phyloP scores from a whole-genome alignment of 2,797 vertebrate genomes.

The Tachyglossus aculeatus region DNA sequence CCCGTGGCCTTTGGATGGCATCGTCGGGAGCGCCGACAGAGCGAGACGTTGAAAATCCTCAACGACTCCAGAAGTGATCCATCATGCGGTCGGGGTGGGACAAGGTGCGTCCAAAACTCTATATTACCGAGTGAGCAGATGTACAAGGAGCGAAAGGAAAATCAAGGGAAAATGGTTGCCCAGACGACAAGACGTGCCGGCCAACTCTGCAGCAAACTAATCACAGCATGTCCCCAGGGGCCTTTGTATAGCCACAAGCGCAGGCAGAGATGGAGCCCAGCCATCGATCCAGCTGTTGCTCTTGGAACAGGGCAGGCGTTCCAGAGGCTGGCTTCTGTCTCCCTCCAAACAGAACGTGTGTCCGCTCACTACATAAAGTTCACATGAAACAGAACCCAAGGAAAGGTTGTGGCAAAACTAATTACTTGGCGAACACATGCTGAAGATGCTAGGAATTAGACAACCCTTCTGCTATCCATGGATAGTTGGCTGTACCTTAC shows the following conservation, averaged over 20 bases:
- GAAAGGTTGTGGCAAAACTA: conserved; percentile 71
- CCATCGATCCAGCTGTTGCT: conserved; percentile 74
- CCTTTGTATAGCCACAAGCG: conserved; percentile 55
- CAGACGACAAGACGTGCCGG: conserved; percentile 52
- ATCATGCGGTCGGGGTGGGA: too few relatives aligned
- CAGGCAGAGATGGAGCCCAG: conserved; percentile 53
- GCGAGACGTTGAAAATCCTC: too few relatives aligned
- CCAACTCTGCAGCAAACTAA: conserved; percentile 54
- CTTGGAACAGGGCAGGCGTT: conserved; percentile 52
- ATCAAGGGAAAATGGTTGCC: conserved; percentile 49
- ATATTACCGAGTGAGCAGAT: conserved; percentile 34
- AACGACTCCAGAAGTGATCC: too few relatives aligned
- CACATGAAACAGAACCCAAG: conserved; percentile 59
- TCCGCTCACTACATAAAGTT: conserved; percentile 70
- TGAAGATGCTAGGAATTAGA: conserved; percentile 31
- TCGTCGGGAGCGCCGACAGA: too few relatives aligned
- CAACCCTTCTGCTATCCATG: not conserved
- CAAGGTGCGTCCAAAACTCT: too few relatives aligned
- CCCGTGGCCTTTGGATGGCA: too few relatives aligned
- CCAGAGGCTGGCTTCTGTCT: conserved; percentile 70
- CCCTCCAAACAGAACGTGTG: conserved; percentile 63
- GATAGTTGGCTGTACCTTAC: not conserved
- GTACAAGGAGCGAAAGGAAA: conserved; percentile 58
- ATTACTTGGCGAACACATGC: conserved; percentile 54
- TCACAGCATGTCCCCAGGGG: conserved; percentile 55